Conservation (phyloP, 2,113 vertebrate genomes). For the Terrapene triunguis region DNA sequence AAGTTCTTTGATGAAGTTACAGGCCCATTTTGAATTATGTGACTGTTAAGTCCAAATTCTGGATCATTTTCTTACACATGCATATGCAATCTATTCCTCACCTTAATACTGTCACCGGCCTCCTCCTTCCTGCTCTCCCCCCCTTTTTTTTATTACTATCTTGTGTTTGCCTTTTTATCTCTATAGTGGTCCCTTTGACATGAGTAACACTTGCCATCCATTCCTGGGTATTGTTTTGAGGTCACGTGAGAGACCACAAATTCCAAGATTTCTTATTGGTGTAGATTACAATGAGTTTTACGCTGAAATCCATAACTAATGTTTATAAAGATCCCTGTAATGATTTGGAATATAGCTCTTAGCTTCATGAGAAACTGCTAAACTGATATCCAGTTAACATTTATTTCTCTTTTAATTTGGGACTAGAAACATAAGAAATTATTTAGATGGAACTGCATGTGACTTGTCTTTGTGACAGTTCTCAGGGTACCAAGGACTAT, state of each 20-base stretch:
- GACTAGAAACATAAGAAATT: not conserved
- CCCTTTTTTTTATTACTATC: not conserved
- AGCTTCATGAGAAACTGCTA: not conserved
- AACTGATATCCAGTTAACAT: not conserved
- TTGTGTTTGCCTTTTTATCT: not conserved
- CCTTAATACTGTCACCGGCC: not conserved
- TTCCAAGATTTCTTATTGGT: not conserved
- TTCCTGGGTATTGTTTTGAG: not conserved
- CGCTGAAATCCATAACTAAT: fast-evolving
- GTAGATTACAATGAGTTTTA: not conserved
- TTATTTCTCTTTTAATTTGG: not conserved
- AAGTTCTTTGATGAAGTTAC: not conserved
- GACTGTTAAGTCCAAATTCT: not conserved
- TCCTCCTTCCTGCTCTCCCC: not conserved
- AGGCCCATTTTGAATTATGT: not conserved
- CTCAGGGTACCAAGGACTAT: too few species aligned
- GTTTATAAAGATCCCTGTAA: not conserved
- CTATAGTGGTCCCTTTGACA: not conserved
- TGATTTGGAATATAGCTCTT: not conserved
- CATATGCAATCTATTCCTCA: not conserved
- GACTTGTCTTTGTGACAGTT: not conserved
- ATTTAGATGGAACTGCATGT: not conserved
- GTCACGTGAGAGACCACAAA: not conserved
- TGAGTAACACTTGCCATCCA: not conserved
- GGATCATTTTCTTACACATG: not conserved